Base-by-base conservation (phyloP, 2,113 vertebrate genomes). In the Corythornis vintsioides region DNA sequence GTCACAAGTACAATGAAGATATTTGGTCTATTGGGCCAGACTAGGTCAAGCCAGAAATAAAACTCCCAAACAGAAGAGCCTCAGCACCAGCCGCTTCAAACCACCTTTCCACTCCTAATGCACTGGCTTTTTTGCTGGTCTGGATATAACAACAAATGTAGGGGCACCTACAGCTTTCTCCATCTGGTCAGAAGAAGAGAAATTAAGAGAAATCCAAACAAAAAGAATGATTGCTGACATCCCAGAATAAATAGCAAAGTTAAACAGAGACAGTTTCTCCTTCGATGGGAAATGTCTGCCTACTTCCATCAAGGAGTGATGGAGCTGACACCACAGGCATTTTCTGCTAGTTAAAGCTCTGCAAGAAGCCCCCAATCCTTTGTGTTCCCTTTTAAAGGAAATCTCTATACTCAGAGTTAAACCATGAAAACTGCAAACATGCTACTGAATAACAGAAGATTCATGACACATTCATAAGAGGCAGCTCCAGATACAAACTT, bases 1-100 rank as follows among this genome's bases (percentile, higher is more conserved):
- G 57, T 61, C 59, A 17, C 19, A 6, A 4, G 9, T 40, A 48
- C 0, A 0, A 35, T 16, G 17, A 18, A 64, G 53, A 73, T 2
- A 43, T 63, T 80, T 47, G 15, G 31, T 77, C 52, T 52, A 26
- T 12, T 19, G 40, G 38, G 80, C 20, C 65, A 78, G 71, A 53
- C 10, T 43, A 40, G 10, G 47, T 64, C 21, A 42, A 77, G 35
- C 7, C 74, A 89, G 81, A 82, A 83, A 64, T 20, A 52, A 82
- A 87, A 28, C 4, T 77, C 61, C n/a, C 40, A 43, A 5, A 7
- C 29, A 88, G 40, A 91, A 83, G 7, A 72, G 14, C 26, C 45
- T 80, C 85, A 88, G 43, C 38, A 71, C 1, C 4, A 77, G 60
- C 38, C 66, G 28, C 47, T 81, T 50, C 53, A 65, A 38, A 43